Conservation (phyloP, 2,113 vertebrate genomes). For the Clarias batrachus region DNA sequence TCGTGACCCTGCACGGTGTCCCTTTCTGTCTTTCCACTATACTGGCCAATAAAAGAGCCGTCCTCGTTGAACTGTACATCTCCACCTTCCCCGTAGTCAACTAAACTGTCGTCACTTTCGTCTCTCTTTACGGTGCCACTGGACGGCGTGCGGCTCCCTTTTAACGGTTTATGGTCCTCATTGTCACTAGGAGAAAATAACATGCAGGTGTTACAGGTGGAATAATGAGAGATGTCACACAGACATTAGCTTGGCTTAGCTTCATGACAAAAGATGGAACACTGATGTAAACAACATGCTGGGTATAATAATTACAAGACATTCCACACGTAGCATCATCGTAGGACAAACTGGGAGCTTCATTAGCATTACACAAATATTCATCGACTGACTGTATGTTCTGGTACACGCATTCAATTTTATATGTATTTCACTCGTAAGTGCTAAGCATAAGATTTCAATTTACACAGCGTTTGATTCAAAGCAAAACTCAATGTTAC, state of each 20-base stretch:
- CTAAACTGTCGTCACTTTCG: constrained; percentile 97
- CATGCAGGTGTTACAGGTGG: constrained; percentile 75
- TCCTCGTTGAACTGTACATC: constrained; percentile 99
- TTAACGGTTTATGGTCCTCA: constrained; percentile 96
- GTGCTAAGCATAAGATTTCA: not conserved
- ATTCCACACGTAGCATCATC: constrained; percentile 2
- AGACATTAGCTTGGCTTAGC: constrained; percentile 54
- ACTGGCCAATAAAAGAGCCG: constrained; percentile 98
- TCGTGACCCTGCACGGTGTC: constrained; percentile 88
- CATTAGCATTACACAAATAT: constrained; percentile 7
- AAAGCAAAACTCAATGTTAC: constrained; percentile 13
- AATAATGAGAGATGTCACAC: constrained; percentile 61
- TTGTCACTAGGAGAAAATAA: constrained; percentile 87
- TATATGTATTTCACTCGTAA: not conserved
- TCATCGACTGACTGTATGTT: not conserved
- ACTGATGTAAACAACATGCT: constrained; percentile 49
- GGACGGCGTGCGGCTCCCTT: constrained; percentile 93
- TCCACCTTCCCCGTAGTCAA: constrained; percentile 97
- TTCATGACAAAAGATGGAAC: constrained; percentile 68
- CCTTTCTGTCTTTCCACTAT: constrained; percentile 94
- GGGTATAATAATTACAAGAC: constrained; percentile 28
- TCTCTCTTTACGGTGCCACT: constrained; percentile 95
- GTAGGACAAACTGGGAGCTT: not conserved
- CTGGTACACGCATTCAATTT: not conserved
- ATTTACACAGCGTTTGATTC: not conserved